Evolutionary conservation across 2,113 vertebrate species (phyloP).

Genomic region (Leiothrix lutea): DNA sequence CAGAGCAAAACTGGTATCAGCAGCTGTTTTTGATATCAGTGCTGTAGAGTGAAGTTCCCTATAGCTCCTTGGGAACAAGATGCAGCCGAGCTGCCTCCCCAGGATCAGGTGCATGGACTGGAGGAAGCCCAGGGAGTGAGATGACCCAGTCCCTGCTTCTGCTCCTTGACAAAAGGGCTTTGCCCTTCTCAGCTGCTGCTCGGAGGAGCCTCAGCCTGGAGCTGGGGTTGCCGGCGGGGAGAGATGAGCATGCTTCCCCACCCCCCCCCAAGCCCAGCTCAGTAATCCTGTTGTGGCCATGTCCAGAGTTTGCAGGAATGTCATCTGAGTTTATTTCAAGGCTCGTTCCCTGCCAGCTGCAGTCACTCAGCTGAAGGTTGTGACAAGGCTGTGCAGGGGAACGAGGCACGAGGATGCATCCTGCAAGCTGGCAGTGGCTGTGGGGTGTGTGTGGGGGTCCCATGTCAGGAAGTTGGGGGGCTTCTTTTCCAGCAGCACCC

Average conservation of each 20-base stretch:
- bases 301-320: neutral
- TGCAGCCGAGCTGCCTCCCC: neutral
- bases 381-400: neutral
- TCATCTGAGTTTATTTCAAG: slow-evolving; percentile 27
- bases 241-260: neutral
- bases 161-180: neutral
- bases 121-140: neutral
- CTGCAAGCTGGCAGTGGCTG: neutral
- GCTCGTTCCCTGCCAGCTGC: slow-evolving; percentile 23
- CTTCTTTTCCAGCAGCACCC: neutral
- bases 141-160: neutral
- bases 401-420: neutral
- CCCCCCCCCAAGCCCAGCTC: neutral
- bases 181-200: neutral
- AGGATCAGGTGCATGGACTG: neutral
- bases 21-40: fast-evolving
- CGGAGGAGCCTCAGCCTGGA: fast-evolving
- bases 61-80: neutral
- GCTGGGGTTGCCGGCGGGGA: neutral
- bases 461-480: fast-evolving
- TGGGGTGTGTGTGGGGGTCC: too few species aligned
- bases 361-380: slow-evolving; percentile 35
- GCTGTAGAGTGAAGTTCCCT: neutral
- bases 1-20: neutral
- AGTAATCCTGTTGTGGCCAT: neutral